A percentile compares a stretch with the other conserved stretches of the same genome.
phyloP scores from a whole-genome alignment of 23 tunicate species.

The Ascidia mentula region DNA sequence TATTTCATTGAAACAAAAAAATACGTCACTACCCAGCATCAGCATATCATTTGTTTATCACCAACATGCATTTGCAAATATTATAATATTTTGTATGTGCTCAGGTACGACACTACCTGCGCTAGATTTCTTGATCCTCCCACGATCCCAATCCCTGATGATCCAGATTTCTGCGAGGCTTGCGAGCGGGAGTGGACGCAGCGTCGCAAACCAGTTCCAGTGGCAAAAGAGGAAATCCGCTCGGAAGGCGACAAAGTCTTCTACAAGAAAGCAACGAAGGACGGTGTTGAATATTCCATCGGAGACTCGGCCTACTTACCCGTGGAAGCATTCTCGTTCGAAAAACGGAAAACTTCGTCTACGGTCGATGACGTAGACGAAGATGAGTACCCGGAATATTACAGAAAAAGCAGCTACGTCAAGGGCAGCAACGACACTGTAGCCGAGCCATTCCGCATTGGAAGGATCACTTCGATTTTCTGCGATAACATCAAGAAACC shows the following conservation, averaged over 20 bases:
- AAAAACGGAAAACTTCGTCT: constrained; percentile 4
- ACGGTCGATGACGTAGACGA: constrained; percentile 53
- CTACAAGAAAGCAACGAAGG: constrained; percentile 29
- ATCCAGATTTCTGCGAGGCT: constrained; percentile 49
- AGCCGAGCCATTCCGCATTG: constrained; percentile 76
- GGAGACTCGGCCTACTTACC: constrained; percentile 74
- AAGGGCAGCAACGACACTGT: constrained; percentile 74
- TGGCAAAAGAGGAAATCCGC: constrained; percentile 26
- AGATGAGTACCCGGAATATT: constrained; percentile 79
- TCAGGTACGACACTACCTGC: constrained; percentile 53
- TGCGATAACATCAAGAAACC: constrained; percentile 3
- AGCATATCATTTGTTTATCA: no score
- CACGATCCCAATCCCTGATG: constrained; percentile 9
- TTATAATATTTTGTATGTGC: no score
- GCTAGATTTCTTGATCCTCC: constrained; percentile 82
- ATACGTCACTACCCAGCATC: no score
- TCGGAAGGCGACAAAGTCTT: constrained; percentile 16
- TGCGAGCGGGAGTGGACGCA: constrained; percentile 31
- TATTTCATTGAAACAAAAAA: no score
- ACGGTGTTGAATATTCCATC: constrained; percentile 48
- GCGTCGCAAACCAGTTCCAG: constrained; percentile 19
- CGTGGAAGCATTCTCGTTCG: constrained; percentile 45
- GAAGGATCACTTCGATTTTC: constrained; percentile 52
- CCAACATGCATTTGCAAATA: no score
- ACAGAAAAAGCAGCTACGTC: constrained; percentile 55